These are phyloP conservation scores for Nibea albiflora DNA, from an alignment of 2,113 vertebrate genomes.

Conservation along the genomic window DNA sequence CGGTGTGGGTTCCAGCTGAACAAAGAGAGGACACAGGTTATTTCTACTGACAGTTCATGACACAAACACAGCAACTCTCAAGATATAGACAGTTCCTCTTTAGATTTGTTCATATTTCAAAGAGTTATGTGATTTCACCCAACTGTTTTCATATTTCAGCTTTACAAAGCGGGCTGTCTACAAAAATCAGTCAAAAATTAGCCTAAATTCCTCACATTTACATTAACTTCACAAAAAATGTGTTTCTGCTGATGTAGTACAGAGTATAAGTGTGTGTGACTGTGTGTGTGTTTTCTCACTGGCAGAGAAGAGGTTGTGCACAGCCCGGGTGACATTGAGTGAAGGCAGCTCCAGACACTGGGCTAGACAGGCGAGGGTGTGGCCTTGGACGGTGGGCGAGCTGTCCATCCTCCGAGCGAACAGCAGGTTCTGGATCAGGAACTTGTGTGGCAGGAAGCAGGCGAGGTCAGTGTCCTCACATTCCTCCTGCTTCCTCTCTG, in stretches of 20 bases:
- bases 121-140: not conserved
- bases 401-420: conserved; percentile 89
- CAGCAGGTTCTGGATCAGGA: conserved; percentile 90
- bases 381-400: conserved; percentile 88
- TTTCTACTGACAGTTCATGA: not conserved
- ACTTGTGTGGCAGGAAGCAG: conserved; percentile 87
- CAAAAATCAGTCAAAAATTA: not conserved
- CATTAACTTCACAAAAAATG: not conserved
- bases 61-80: not conserved
- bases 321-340: conserved; percentile 70
- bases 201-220: not conserved
- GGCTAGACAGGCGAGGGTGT: conserved; percentile 89
- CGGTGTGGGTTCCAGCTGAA: conserved; percentile 70
- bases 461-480: conserved; percentile 78
- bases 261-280: not conserved
- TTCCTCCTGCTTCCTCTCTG: conserved; percentile 81
- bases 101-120: not conserved
- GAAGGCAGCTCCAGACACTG: conserved; percentile 88
- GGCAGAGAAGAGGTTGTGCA: conserved; percentile 85
- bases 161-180: not conserved
- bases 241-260: not conserved
- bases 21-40: conserved; percentile 8
- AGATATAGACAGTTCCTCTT: not conserved
- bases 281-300: conserved; percentile 81
- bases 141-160: not conserved